A percentile compares a stretch with the other conserved stretches of the same genome.
phyloP scores from a whole-genome alignment of 2,797 vertebrate species.

The Myotis planiceps region DNA sequence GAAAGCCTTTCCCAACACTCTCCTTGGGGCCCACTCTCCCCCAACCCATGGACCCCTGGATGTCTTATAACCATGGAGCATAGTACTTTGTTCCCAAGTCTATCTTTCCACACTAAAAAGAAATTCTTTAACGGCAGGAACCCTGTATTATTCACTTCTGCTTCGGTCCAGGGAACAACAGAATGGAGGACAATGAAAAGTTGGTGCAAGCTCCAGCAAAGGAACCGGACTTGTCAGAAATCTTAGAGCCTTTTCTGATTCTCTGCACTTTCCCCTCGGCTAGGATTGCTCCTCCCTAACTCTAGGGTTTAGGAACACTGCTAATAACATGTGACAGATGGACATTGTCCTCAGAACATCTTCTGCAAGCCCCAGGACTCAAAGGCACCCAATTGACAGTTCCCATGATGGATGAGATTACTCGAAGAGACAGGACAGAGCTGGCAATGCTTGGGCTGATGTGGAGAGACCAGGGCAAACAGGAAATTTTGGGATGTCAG shows the following conservation, averaged over 20 bases:
- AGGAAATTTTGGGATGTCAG: constrained; percentile 45
- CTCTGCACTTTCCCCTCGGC: background rate
- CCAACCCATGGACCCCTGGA: background rate
- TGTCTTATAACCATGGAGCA: background rate
- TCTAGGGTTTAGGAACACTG: background rate
- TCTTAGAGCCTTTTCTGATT: background rate
- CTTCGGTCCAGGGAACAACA: background rate
- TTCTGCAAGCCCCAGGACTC: constrained; percentile 52
- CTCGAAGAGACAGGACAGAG: background rate
- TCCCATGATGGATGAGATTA: constrained; percentile 63
- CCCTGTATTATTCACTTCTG: background rate
- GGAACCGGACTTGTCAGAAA: constrained; percentile 19
- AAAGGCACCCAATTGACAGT: constrained; percentile 62
- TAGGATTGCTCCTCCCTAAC: constrained; percentile 30
- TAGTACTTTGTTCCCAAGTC: background rate
- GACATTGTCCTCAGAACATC: constrained; percentile 61
- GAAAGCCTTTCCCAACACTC: background rate
- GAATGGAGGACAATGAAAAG: background rate
- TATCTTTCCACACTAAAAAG: background rate
- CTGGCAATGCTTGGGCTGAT: background rate
- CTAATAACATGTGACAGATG: constrained; percentile 70
- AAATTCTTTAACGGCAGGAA: background rate
- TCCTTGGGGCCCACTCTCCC: background rate
- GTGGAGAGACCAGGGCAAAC: constrained; percentile 48
- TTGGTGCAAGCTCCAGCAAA: background rate